phyloP scores from a whole-genome alignment of 2,113 vertebrate genomes.

The Calidris pugnax region DNA sequence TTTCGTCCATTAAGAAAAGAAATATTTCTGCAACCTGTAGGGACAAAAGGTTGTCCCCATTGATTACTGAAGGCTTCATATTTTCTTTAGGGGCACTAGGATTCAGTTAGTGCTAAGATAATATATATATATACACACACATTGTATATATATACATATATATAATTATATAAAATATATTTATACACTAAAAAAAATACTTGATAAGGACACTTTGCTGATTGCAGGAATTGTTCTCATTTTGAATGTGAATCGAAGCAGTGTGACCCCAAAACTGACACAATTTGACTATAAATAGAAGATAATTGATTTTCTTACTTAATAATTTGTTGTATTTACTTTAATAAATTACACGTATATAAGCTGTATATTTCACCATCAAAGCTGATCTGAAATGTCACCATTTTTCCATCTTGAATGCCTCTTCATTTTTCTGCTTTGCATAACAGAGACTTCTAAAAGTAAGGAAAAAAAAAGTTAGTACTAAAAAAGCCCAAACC shows the following conservation, averaged over 20 bases:
- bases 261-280: not conserved
- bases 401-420: not conserved
- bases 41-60: not conserved
- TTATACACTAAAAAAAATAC: not conserved
- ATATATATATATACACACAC: not conserved
- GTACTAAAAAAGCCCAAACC: not conserved
- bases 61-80: not conserved
- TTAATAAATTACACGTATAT: not conserved
- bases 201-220: not conserved
- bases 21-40: not conserved
- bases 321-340: not conserved
- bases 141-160: not conserved
- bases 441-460: not conserved
- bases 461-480: not conserved
- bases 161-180: not conserved
- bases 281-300: not conserved
- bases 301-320: not conserved
- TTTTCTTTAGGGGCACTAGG: not conserved
- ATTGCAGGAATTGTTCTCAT: not conserved
- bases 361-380: not conserved
- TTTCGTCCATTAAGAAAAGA: not conserved
- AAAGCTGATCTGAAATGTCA: not conserved
- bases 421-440: not conserved
- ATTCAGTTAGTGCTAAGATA: not conserved
- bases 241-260: not conserved